Evolutionary conservation across 2,113 vertebrate genomes (phyloP), one percentile per base, ranked within the genome.

Genomic region (Poeciliopsis turrubarensis): DNA sequence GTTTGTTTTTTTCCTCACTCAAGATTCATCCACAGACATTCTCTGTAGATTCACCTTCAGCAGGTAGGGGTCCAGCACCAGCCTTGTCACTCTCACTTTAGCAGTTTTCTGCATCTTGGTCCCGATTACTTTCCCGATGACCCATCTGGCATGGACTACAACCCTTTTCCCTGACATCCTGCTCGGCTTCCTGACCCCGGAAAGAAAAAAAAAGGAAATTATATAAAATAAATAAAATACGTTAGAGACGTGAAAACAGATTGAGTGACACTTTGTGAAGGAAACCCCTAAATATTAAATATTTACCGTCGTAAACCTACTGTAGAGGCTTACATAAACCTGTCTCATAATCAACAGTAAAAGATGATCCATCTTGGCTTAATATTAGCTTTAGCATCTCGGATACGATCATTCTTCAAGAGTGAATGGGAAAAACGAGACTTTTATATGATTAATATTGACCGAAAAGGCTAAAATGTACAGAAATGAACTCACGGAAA

Each of bases 61-160:
- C 80, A 99, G 93, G 82, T 98, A 97, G 0, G 95, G 94, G 87
- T 99, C 97, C 79, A 99, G 87, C 73, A 98, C 97, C 3, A 99
- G 95, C 74, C 98, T 95, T 0, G 97, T 99, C 4, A 97, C 96
- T 89, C 97, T 93, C 75, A 99, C 98, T 95, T 99, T 99, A 13
- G 97, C 97, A 0, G 98, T 99, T 89, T 97, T 97, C 61, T 70
- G 84, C 97, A 99, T 99, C 85, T 98, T 97, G 73, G 97, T 99
- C 62, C 98, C 97, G 65, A 99, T 96, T 0, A 99, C 98, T 89
- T 93, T 96, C 37, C 98, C 97, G 39, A 98, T 95, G 51, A 99
- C 89, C 97, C 97, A 99, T 86, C 95, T 97, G 22, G 98, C 98
- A 74, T 99, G 98, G 62, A 98, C 94, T 19, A 96, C 90, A 60